phyloP scores from a whole-genome alignment of 2,113 vertebrate genomes.

The Petaurus breviceps region DNA sequence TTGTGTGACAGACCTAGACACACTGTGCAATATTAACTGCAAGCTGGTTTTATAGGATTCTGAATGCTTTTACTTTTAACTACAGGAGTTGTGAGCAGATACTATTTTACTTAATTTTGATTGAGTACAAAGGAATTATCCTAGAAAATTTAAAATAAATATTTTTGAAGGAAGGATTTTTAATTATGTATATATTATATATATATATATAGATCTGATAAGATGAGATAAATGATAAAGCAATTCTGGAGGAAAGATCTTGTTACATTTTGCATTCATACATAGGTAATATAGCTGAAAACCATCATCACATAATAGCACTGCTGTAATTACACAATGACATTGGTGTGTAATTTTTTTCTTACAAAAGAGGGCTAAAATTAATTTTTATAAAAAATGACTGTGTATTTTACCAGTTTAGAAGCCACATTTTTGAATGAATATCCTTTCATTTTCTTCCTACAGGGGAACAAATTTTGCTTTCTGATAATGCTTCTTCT shows the following conservation, averaged over 20 bases:
- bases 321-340: slow-evolving; percentile 61
- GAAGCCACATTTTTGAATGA: slow-evolving; percentile 63
- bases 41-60: slow-evolving; percentile 83
- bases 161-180: slow-evolving; percentile 71
- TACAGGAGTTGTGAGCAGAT: slow-evolving; percentile 81
- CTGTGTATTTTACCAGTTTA: slow-evolving; percentile 70
- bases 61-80: slow-evolving; percentile 86
- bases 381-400: slow-evolving; percentile 67
- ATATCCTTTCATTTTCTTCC: slow-evolving; percentile 71
- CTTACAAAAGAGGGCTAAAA: slow-evolving; percentile 9
- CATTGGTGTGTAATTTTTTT: slow-evolving; percentile 52
- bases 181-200: slow-evolving; percentile 60
- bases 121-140: slow-evolving; percentile 79
- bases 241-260: slow-evolving; percentile 66
- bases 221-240: slow-evolving; percentile 74
- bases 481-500: slow-evolving; percentile 97
- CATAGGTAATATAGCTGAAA: slow-evolving; percentile 67
- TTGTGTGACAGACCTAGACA: slow-evolving; percentile 90
- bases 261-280: slow-evolving; percentile 61
- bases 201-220: slow-evolving; percentile 51
- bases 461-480: slow-evolving; percentile 96
- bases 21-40: slow-evolving; percentile 87
- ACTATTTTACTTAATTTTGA: slow-evolving; percentile 82
- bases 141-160: slow-evolving; percentile 67
- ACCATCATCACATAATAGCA: slow-evolving; percentile 31